Evolutionary conservation across 2,113 vertebrate species (phyloP), one percentile per base, ranked within the genome.

Genomic region (Amphiprion ocellaris): DNA sequence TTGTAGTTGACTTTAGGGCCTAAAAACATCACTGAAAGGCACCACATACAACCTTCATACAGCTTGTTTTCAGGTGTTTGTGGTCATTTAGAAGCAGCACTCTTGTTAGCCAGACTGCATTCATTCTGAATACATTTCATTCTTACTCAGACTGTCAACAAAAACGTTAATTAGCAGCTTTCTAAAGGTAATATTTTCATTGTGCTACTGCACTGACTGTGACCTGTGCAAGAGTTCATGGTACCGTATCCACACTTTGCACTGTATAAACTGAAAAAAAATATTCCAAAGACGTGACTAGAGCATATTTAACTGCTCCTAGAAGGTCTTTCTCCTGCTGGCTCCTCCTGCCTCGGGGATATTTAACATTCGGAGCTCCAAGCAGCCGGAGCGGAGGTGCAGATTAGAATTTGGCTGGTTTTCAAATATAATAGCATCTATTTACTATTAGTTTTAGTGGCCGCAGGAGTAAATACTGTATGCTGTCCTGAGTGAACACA

Each of bases 361-460:
- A 60, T 79, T 71, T 47, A 72, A 46, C n/a, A 44, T 52, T 7
- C 24, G 26, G 33, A 41, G 46, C 58, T 60, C 17, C 19, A 28
- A 66, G 49, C 30, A 58, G 61, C 26, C 37, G 59, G 33, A 63
- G n/a, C 8, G 4, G 16, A 76, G 21, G 10, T 49, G 19, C 39
- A 41, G 21, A 49, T 53, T 53, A 24, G 19, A 58, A 64, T 15
- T 59, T 71, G 59, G 33, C 56, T 44, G 4, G 2, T 28, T 41
- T 67, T 33, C 19, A 76, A 50, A 11, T 53, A 60, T n/a, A 63
- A 76, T 68, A 41, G 4, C 37, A 69, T 33, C 12, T 41, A 60
- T 50, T 68, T 23, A 24, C 11, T 37, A n/a, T 44, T 44, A 44
- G 41, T 44, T 44, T 55, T 44, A 49, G n/a, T 68, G 10, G 17